Evolutionary conservation across 2,888 invertebrate genomes (phyloP), one percentile per base, ranked within the genome.

Genomic region (Heliconius ismenius): DNA sequence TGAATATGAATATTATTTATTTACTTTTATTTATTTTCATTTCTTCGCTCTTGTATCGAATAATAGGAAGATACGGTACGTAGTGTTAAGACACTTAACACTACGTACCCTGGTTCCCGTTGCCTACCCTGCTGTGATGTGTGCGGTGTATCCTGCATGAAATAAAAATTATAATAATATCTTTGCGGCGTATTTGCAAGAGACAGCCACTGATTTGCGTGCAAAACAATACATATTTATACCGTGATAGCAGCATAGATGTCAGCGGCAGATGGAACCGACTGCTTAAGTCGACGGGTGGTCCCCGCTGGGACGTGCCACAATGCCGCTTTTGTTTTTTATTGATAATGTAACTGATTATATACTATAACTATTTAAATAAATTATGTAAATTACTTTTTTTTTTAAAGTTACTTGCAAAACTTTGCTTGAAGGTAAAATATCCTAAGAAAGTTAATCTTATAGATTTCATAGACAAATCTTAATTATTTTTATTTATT

Each of bases 241-340:
- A 79, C 79, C 77, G 83, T 81, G 76, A 82, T 83, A 83, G 81
- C 84, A 83, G 85, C 87, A 86, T 89, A 86, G 88, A 83, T 85
- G 90, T 90, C 90, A 85, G 83, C 83, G 83, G 84, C 90, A 90
- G 89, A 81, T 80, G 82, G 79, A 78, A 79, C 79, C 76, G 80
- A 80, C 80, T 77, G 81, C 78, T 76, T 43, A 60, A 74, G 76
- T 73, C 81, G 76, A 75, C 78, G 79, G 81, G 77, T 74, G 81
- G 80, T 79, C 73, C 63, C 78, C 74, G 79, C 79, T 78, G 80
- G 79, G 74, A 70, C 80, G 73, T 60, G 79, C 79, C 79, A 63
- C 21, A 75, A n/a, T 76, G 32, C 78, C 78, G 75, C 70, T 76
- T 76, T 79, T 83, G 78, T 83, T 77, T 43, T 73, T 76, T 75